These are phyloP conservation scores for Hoplostethus atlanticus DNA, from an alignment of 2,797 vertebrate species.

Conservation along the genomic window DNA sequence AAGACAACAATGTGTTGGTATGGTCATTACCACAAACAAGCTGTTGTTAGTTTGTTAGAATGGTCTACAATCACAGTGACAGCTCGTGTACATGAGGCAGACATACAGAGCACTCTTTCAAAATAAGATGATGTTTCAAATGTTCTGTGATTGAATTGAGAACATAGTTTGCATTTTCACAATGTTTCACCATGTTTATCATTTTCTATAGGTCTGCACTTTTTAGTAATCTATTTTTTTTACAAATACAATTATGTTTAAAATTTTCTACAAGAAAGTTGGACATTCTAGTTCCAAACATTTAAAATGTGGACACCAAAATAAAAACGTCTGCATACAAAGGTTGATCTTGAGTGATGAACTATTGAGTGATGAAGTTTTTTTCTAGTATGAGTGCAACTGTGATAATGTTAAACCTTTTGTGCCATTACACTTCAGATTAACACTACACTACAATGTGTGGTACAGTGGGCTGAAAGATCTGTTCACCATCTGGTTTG, in stretches of 20 bases:
- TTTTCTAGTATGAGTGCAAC: too few relatives aligned
- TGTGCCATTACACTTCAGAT: neutral
- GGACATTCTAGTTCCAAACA: neutral
- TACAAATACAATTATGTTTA: neutral
- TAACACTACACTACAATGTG: neutral
- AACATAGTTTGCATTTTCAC: neutral
- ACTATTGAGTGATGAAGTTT: too few relatives aligned
- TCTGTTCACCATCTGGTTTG: slow-evolving; percentile 67
- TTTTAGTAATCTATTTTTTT: neutral
- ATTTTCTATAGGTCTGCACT: neutral
- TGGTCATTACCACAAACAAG: slow-evolving; percentile 65
- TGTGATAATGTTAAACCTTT: neutral
- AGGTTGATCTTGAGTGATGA: too few relatives aligned
- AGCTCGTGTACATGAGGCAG: slow-evolving; percentile 22
- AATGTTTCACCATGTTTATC: too few relatives aligned
- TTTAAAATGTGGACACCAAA: too few relatives aligned
- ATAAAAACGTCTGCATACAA: too few relatives aligned
- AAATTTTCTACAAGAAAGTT: neutral
- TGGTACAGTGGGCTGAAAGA: slow-evolving; percentile 19
- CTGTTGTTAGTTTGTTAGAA: slow-evolving; percentile 61
- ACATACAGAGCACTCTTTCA: neutral
- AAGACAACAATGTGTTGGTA: slow-evolving; percentile 50
- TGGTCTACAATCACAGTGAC: slow-evolving; percentile 13
- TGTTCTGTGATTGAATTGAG: slow-evolving; percentile 34
- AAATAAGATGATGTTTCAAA: neutral